Conservation (phyloP, 1,140 invertebrate species). For the Aphidius ervi region DNA sequence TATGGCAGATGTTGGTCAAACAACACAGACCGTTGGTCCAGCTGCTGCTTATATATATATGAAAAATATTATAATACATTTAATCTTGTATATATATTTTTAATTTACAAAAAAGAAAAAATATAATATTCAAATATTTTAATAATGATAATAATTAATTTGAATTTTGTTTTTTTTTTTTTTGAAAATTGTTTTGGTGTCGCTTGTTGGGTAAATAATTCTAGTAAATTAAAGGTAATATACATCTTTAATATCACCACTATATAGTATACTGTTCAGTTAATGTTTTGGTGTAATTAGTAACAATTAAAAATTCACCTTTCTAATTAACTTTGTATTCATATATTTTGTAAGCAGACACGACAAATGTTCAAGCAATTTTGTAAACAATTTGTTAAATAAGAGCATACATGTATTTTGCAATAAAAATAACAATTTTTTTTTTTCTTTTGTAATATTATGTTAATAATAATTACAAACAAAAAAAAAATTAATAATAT, state of each 20-base stretch:
- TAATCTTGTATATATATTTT: too few species aligned
- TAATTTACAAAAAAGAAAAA: too few species aligned
- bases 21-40: conserved; percentile 34
- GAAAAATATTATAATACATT: conserved; percentile 2
- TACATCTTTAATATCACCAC: conserved; percentile 1
- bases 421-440: too few species aligned
- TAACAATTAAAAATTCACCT: conserved; percentile 21
- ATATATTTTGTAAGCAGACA: neutral
- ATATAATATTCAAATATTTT: too few species aligned
- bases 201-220: too few species aligned
- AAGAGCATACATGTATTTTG: too few species aligned
- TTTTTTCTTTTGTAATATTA: too few species aligned
- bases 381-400: conserved; percentile 36
- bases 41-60: conserved; percentile 32
- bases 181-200: too few species aligned
- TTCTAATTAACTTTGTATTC: conserved; percentile 14
- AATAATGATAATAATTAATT: too few species aligned
- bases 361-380: conserved; percentile 19
- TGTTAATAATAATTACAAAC: too few species aligned
- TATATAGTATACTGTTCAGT: neutral
- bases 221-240: neutral
- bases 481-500: too few species aligned
- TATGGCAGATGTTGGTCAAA: conserved; percentile 45
- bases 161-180: too few species aligned
- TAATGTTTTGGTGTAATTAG: conserved; percentile 12